Evolutionary conservation across 2,113 vertebrate species (phyloP), one percentile per base, ranked within the genome.

Genomic region (Oreotragus oreotragus): DNA sequence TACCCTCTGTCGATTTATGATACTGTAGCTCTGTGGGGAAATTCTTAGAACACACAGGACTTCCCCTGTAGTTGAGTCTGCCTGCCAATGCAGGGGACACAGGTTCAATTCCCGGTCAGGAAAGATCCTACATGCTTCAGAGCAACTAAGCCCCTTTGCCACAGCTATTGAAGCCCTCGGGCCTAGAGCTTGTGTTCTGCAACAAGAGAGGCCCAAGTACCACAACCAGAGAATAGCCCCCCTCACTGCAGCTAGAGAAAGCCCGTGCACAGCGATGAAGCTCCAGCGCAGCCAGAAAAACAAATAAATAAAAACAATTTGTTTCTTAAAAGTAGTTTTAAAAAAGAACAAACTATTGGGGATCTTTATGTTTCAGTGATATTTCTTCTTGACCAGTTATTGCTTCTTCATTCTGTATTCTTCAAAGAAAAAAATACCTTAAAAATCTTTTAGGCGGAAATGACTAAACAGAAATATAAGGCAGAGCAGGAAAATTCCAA

Each of bases 1-100:
- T 97, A 96, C 97, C 98, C 95, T 96, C 98, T 98, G 97, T 84
- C 77, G 12, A 95, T 98, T 97, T 98, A 79, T 91, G 93, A 96
- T 79, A 86, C 62, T 94, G 36, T 77, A 86, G 96, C 95, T 97
- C 94, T 97, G 80, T n/a, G 76, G 97, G 91, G 97, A 98, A 97
- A 98, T 91, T 98, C 91, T 76, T 27, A 76, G 36, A 43, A 43
- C 70, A 76, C 33, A 27, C 39, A 76, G 70, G 70, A 27, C 70
- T 27, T 76, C 23, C 23, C 70, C 70, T 27, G 39, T 43, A 27
- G 70, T 76, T 76, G 70, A 76, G 70, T 25, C 39, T 27, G 36
- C 70, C 36, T 76, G 70, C 23, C 70, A 43, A 76, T 27, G 39
- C 39, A 43, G 36, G 23, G 36, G 70, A 76, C 23, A 43, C 0